phyloP scores from a whole-genome alignment of 2,797 vertebrate species.

The Peromyscus aztecus region DNA sequence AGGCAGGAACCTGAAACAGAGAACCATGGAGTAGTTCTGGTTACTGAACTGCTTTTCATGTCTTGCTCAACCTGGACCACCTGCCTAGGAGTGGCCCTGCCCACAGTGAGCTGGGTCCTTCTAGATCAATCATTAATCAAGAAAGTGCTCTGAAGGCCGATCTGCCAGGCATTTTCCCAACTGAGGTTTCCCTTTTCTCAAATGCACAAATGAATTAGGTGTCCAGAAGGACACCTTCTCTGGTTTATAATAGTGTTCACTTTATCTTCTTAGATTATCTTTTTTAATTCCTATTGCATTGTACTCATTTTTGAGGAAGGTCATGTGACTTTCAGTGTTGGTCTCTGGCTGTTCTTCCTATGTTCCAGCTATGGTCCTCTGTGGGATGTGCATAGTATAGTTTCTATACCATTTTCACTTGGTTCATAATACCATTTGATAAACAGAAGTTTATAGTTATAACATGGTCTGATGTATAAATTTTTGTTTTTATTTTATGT shows the following conservation, averaged over 20 bases:
- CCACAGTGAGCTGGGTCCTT: background rate
- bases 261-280: background rate
- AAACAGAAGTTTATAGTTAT: conserved; percentile 4
- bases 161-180: background rate
- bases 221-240: background rate
- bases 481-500: conserved; percentile 5
- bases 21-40: background rate
- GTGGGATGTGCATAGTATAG: background rate
- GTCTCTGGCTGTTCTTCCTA: background rate
- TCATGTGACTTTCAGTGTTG: background rate
- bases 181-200: background rate
- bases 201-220: background rate
- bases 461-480: background rate
- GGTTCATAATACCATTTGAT: background rate
- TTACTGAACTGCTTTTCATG: too few relatives aligned
- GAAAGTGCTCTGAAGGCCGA: background rate
- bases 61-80: background rate
- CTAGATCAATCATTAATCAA: background rate
- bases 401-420: background rate
- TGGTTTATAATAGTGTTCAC: background rate
- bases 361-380: background rate
- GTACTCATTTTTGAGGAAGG: background rate
- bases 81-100: too few relatives aligned
- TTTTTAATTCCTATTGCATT: background rate
- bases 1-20: background rate